Evolutionary conservation across 2,888 invertebrate genomes (phyloP), one percentile per base, ranked within the genome.

Genomic region (Barypeithes pellucidus): DNA sequence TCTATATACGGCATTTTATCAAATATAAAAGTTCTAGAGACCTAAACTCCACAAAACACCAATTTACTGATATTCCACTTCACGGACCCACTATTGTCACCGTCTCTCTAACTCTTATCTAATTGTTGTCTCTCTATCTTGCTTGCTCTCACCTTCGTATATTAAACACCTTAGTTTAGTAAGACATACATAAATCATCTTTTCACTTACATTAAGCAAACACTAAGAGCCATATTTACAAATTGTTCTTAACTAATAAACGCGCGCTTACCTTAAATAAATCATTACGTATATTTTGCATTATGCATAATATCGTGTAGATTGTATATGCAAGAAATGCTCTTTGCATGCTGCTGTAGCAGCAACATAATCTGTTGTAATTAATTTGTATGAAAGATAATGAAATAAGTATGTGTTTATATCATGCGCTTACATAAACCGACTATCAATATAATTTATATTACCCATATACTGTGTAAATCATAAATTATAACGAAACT

Each of bases 341-440:
- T 29, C 11, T 57, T 57, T 33, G 54, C 33, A 33, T 3, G 33
- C 16, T 33, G 33, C 14, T 14, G 7, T 5, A 14, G 33, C 16
- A 16, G 33, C 14, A 29, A 14, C 8, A 14, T 33, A 57, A 57
- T 14, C n/a, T 18, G 18, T 57, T n/a, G 18, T 33, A 33, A 36
- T 33, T 33, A 57, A 33, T 33, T 14, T 16, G 33, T 57, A 12
- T 16, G 33, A 33, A 52, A 43, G 16, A 43, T 43, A 43, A 16
- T 16, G n/a, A 54, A 54, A 54, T 54, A 57, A 57, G 14, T 52
- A 33, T 33, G 18, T 29, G 14, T n/a, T 47, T 20, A n/a, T 24
- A 57, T 52, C 29, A 52, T 14, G 12, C 24, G 29, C 52, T 57
- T 57, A 57, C 33, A 33, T 33, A 57, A 57, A 57, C 54, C 14